Conservation (phyloP, 1,140 invertebrate species). For the Cotesia vestalis region DNA sequence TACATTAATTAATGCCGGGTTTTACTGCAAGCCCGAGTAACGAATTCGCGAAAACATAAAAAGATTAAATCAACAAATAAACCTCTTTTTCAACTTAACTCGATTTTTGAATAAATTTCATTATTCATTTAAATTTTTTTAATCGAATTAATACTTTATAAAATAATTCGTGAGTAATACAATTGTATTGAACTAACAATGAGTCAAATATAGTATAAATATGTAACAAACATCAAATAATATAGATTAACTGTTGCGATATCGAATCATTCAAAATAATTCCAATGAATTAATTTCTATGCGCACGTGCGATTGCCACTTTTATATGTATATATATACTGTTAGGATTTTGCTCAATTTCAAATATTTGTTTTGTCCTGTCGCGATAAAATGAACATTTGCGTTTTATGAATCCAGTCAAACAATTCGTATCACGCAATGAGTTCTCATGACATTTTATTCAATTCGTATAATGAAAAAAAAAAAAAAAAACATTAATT, state of each 20-base stretch:
- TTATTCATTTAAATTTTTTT: too few species aligned
- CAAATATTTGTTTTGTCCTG: slow-evolving; percentile 26
- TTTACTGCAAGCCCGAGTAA: not conserved
- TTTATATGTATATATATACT: not conserved
- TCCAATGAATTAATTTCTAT: slow-evolving; percentile 13
- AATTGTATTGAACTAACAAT: too few species aligned
- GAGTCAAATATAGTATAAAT: too few species aligned
- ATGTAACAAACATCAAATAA: slow-evolving; percentile 3
- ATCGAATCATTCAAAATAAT: slow-evolving; percentile 32
- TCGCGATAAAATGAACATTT: slow-evolving; percentile 20
- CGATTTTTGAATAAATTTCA: too few species aligned
- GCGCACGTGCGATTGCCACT: slow-evolving; percentile 13
- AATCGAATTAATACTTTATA: too few species aligned
- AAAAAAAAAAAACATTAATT: not conserved
- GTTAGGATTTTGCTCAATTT: slow-evolving; percentile 22
- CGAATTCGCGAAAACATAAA: not conserved
- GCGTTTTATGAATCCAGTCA: not conserved
- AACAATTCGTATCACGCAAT: slow-evolving; percentile 8
- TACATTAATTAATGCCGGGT: slow-evolving; percentile 14
- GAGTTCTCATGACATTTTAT: slow-evolving; percentile 33
- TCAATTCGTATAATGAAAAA: slow-evolving; percentile 1
- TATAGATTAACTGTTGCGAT: slow-evolving; percentile 17
- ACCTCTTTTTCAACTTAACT: too few species aligned
- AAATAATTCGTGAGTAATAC: too few species aligned
- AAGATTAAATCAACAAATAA: too few species aligned